phyloP scores from a whole-genome alignment of 2,888 invertebrate genomes.

The Mactromeris polynyma region DNA sequence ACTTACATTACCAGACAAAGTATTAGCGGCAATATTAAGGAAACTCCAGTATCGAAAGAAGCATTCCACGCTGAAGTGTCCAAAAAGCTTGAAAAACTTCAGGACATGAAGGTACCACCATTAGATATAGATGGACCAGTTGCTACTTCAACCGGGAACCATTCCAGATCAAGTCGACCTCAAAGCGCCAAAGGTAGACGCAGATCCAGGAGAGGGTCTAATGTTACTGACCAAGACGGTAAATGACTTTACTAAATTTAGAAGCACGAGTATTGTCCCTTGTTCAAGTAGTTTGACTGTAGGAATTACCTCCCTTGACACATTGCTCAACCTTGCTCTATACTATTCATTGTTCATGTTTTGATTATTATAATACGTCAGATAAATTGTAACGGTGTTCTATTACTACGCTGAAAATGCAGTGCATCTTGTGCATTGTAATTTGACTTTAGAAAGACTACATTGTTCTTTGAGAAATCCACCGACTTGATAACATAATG shows the following conservation, averaged over 20 bases:
- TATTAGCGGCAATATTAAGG: constrained; percentile 25
- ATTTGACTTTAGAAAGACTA: not conserved
- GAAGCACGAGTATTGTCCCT: not conserved
- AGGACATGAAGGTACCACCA: constrained; percentile 27
- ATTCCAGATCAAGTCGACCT: constrained; percentile 62
- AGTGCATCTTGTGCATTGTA: not conserved
- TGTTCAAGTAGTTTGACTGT: not conserved
- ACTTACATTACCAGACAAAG: constrained; percentile 50
- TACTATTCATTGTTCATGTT: no score
- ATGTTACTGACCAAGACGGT: constrained; percentile 66
- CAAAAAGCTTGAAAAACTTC: constrained; percentile 58
- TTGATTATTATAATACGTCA: no score
- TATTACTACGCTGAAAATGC: no score
- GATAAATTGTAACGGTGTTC: no score
- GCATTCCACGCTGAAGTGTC: constrained; percentile 61
- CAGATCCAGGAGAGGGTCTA: constrained; percentile 51
- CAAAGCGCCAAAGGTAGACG: constrained; percentile 54
- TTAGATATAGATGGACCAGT: constrained; percentile 60
- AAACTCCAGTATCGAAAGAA: constrained; percentile 38
- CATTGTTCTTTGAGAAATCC: not conserved
- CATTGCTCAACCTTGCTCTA: no score
- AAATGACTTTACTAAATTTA: not conserved
- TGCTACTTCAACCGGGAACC: constrained; percentile 65
- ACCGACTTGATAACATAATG: not conserved
- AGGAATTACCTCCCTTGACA: not conserved